Conservation (phyloP, 2,113 vertebrate genomes). For the Microtus richardsoni region DNA sequence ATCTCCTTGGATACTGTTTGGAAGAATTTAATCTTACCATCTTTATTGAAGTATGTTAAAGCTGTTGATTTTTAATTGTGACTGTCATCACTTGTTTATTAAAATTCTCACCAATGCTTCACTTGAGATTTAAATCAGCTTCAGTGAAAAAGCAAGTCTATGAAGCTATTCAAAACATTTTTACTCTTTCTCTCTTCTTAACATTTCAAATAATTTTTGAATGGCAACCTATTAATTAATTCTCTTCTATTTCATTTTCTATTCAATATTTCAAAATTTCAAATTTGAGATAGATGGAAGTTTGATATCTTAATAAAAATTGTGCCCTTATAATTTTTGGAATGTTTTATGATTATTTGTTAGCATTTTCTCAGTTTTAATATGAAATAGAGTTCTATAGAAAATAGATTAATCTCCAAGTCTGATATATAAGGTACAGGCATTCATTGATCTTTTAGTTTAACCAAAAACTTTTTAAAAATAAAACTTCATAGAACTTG, state of each 20-base stretch:
- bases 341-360: slow-evolving; percentile 42
- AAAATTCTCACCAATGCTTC: neutral
- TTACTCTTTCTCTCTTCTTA: neutral
- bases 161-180: slow-evolving; percentile 12
- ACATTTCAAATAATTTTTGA: slow-evolving; percentile 17
- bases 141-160: slow-evolving; percentile 28
- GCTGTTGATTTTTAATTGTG: neutral
- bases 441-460: slow-evolving; percentile 51
- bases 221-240: neutral
- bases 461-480: slow-evolving; percentile 44
- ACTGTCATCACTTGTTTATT: slow-evolving; percentile 1
- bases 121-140: slow-evolving; percentile 9
- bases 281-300: neutral
- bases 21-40: neutral
- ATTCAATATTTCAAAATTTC: neutral
- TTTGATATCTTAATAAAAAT: slow-evolving; percentile 18
- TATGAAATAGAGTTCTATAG: neutral
- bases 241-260: slow-evolving; percentile 52
- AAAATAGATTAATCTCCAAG: slow-evolving; percentile 55
- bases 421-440: neutral
- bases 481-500: neutral
- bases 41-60: neutral
- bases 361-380: slow-evolving; percentile 60
- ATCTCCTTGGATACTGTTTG: slow-evolving; percentile 10
- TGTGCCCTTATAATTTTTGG: slow-evolving; percentile 19